phyloP scores from a whole-genome alignment of 2,113 vertebrate species.

The Pygoscelis adeliae region DNA sequence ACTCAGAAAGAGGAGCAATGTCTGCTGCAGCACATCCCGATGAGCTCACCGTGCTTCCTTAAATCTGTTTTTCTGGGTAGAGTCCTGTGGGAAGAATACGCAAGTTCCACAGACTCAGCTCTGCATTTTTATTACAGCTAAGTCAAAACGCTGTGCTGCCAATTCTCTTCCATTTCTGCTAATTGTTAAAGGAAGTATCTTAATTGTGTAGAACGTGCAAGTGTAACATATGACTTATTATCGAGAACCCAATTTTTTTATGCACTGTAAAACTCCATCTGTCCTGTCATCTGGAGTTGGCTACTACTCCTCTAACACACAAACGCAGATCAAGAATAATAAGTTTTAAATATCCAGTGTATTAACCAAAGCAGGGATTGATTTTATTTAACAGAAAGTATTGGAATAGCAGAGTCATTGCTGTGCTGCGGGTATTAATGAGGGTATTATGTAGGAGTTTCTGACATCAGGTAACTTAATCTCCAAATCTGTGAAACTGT shows the following conservation, averaged over 20 bases:
- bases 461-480: background rate
- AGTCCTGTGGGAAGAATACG: conserved; percentile 6
- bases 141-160: background rate
- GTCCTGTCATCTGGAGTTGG: conserved; percentile 66
- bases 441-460: background rate
- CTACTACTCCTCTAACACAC: conserved; percentile 34
- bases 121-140: conserved; percentile 23
- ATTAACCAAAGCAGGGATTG: conserved; percentile 21
- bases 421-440: background rate
- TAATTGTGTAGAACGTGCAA: conserved; percentile 45
- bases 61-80: conserved; percentile 34
- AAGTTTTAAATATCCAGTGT: conserved; percentile 35
- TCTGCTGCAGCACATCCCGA: background rate
- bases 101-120: background rate
- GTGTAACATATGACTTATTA: conserved; percentile 59
- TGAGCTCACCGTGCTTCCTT: background rate
- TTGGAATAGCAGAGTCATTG: background rate
- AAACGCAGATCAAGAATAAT: conserved; percentile 19
- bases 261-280: conserved; percentile 64
- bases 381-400: background rate
- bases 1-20: background rate
- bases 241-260: conserved; percentile 21
- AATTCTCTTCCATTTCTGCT: conserved; percentile 13
- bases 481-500: background rate
- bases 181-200: conserved; percentile 53